Percentiles rank a stretch among this genome's conserved stretches.
phyloP scores from a whole-genome alignment of 2,888 invertebrate genomes.

The Xestia rhomboidea region DNA sequence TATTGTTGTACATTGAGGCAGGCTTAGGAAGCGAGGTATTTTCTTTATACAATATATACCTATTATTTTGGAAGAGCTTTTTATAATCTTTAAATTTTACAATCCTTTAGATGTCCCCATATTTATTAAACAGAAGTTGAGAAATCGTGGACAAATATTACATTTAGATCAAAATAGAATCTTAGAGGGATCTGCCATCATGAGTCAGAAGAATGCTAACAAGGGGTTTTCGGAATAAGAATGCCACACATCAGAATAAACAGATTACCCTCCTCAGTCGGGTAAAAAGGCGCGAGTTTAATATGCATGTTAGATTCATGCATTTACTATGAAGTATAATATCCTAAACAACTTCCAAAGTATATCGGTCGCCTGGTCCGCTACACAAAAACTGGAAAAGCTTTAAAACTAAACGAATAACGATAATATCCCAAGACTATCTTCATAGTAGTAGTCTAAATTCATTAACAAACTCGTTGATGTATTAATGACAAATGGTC shows the following conservation, averaged over 20 bases:
- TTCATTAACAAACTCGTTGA: neutral
- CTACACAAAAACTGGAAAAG: neutral
- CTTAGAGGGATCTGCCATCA: neutral
- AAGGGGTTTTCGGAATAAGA: neutral
- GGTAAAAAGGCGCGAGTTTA: too few relatives aligned
- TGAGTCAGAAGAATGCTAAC: neutral
- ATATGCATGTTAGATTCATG: neutral
- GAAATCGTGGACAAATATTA: neutral
- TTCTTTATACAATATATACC: neutral
- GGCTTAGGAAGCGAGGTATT: neutral
- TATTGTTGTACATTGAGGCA: neutral
- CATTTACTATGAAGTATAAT: neutral
- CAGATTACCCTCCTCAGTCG: too few relatives aligned
- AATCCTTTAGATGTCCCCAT: neutral
- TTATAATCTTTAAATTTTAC: neutral
- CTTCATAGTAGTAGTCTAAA: too few relatives aligned
- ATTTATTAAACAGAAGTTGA: neutral
- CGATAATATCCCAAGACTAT: neutral
- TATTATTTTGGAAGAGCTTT: neutral
- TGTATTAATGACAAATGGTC: neutral
- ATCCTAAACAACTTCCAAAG: neutral
- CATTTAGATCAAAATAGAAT: neutral
- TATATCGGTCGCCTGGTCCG: too few relatives aligned
- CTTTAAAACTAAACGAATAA: neutral
- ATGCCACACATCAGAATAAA: too few relatives aligned